Conservation (phyloP, 2,113 vertebrate genomes). For the Corapipo altera region DNA sequence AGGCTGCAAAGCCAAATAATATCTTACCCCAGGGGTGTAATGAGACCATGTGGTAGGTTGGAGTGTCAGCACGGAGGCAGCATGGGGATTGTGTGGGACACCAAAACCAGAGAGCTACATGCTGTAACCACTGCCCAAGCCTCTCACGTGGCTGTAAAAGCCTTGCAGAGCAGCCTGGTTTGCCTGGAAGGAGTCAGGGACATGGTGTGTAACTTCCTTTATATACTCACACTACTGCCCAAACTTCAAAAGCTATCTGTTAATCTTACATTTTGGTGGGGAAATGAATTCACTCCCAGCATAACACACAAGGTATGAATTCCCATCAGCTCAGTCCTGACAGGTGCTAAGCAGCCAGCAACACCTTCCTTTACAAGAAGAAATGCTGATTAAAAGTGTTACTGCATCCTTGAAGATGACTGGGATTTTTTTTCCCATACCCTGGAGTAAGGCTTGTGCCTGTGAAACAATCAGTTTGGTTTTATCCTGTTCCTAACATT, state of each 20-base stretch:
- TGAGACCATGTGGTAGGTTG: accelerated
- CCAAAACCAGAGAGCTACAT: neutral
- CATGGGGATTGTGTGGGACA: neutral
- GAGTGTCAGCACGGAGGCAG: accelerated
- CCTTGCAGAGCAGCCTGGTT: neutral
- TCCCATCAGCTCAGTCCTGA: neutral
- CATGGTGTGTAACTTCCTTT: neutral
- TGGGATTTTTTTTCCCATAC: neutral
- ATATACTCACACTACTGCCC: neutral
- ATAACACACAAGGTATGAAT: neutral
- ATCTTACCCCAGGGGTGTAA: neutral
- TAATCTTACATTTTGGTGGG: neutral
- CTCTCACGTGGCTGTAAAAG: neutral
- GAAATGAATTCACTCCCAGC: neutral
- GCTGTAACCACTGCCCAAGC: neutral
- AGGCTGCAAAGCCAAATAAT: neutral
- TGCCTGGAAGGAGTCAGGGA: neutral
- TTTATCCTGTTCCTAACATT: neutral
- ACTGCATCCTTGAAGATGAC: neutral
- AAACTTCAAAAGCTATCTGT: neutral
- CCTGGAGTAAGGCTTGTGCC: neutral
- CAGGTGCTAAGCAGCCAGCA: neutral
- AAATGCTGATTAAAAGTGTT: neutral
- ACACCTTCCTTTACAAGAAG: neutral
- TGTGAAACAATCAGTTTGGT: neutral